phyloP scores from a whole-genome alignment of 2,888 invertebrate species.

The Mimas tiliae region DNA sequence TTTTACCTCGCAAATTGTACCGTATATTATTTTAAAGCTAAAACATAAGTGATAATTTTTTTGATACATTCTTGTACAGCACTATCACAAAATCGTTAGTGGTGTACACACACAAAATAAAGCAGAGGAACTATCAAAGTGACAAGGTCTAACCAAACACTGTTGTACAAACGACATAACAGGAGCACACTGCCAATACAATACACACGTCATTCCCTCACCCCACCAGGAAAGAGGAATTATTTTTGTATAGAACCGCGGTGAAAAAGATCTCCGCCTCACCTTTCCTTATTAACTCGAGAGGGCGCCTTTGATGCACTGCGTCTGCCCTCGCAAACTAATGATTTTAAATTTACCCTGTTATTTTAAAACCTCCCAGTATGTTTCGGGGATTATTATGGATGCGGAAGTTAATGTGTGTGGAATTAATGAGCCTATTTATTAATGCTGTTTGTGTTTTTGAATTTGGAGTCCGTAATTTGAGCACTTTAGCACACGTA shows the following conservation, averaged over 20 bases:
- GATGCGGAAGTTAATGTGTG: conserved; percentile 34
- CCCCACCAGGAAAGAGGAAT: conserved; percentile 51
- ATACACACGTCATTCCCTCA: conserved; percentile 45
- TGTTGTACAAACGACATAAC: conserved; percentile 61
- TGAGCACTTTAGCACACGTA: neutral
- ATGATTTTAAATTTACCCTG: conserved; percentile 71
- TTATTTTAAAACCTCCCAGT: conserved; percentile 53
- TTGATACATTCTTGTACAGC: neutral
- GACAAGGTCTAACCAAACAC: conserved; percentile 53
- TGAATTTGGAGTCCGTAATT: neutral
- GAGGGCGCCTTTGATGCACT: conserved; percentile 74
- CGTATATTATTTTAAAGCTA: too few relatives aligned
- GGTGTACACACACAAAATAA: neutral
- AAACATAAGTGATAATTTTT: neutral
- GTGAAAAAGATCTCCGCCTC: conserved; percentile 72
- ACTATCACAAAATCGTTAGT: neutral
- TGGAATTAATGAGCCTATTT: conserved; percentile 12
- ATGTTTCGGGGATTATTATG: conserved; percentile 50
- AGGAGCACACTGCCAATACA: conserved; percentile 42
- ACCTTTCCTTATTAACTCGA: conserved; percentile 79
- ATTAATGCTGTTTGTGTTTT: conserved; percentile 21
- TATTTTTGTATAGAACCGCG: conserved; percentile 68
- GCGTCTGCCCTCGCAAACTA: conserved; percentile 64
- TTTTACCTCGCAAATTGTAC: too few relatives aligned
- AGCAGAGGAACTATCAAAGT: conserved; percentile 40